Conservation (phyloP, 1,140 invertebrate genomes). For the Vanessa tameamea region DNA sequence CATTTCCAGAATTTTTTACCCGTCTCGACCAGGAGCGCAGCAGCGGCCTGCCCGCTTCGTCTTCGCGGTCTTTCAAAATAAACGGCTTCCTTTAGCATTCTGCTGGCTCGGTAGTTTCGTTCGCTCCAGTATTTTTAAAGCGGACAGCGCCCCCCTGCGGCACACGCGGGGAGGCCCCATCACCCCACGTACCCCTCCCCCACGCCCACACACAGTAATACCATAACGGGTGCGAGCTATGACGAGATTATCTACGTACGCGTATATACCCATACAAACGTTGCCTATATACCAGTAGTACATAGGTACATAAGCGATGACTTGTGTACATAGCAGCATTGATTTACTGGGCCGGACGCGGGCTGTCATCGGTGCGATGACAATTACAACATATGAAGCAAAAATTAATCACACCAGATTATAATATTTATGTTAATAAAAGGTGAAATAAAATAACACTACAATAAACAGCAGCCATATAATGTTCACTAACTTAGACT, state of each 20-base stretch:
- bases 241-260: constrained; percentile 80
- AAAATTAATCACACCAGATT: constrained; percentile 45
- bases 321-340: constrained; percentile 77
- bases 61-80: constrained; percentile 75
- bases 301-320: constrained; percentile 74
- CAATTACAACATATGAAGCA: constrained; percentile 62
- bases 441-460: not conserved
- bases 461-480: not conserved
- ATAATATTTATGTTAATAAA: not conserved
- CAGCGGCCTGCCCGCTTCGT: constrained; percentile 57
- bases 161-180: constrained; percentile 53
- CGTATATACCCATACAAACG: constrained; percentile 70
- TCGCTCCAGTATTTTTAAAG: constrained; percentile 77
- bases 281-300: constrained; percentile 63
- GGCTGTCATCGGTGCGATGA: constrained; percentile 62
- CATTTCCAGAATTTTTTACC: constrained; percentile 65
- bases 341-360: constrained; percentile 73
- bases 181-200: constrained; percentile 44
- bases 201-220: constrained; percentile 75
- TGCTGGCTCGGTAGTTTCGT: constrained; percentile 70
- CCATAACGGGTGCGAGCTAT: constrained; percentile 79
- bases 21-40: constrained; percentile 60
- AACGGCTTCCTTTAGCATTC: constrained; percentile 75
- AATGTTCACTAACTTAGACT: too few species aligned
- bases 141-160: constrained; percentile 72